Evolutionary conservation across 2,113 vertebrate genomes (phyloP).

Genomic region (Tachysurus vachellii): DNA sequence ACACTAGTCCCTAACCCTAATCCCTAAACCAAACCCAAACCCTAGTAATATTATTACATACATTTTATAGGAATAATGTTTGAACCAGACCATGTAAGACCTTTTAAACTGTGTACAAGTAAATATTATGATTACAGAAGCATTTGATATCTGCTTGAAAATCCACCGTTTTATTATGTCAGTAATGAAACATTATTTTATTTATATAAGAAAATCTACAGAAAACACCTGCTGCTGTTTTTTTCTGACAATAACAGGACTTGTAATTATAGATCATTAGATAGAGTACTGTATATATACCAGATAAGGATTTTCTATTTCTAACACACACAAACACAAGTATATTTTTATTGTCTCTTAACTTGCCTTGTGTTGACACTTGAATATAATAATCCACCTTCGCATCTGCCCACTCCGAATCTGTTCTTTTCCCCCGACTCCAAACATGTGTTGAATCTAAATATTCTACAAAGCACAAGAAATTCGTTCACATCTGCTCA

Average conservation of each 20-base stretch:
- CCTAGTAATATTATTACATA: neutral
- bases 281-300: neutral
- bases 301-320: neutral
- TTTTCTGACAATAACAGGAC: neutral
- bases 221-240: neutral
- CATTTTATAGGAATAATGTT: neutral
- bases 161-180: neutral
- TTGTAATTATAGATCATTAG: neutral
- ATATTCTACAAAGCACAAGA: neutral
- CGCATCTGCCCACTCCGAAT: neutral
- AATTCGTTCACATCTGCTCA: neutral
- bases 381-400: constrained; percentile 9
- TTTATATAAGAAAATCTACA: neutral
- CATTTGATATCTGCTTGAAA: neutral
- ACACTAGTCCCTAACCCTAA: no score
- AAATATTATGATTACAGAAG: neutral
- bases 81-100: neutral
- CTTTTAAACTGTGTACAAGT: neutral
- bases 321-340: neutral
- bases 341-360: neutral
- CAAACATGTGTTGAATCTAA: neutral
- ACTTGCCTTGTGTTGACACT: neutral
- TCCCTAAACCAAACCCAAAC: neutral
- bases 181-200: neutral
- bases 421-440: neutral